A percentile compares a stretch with the other conserved stretches of the same genome.
phyloP scores from a whole-genome alignment of 2,797 vertebrate species.

The Acanthopagrus latus region DNA sequence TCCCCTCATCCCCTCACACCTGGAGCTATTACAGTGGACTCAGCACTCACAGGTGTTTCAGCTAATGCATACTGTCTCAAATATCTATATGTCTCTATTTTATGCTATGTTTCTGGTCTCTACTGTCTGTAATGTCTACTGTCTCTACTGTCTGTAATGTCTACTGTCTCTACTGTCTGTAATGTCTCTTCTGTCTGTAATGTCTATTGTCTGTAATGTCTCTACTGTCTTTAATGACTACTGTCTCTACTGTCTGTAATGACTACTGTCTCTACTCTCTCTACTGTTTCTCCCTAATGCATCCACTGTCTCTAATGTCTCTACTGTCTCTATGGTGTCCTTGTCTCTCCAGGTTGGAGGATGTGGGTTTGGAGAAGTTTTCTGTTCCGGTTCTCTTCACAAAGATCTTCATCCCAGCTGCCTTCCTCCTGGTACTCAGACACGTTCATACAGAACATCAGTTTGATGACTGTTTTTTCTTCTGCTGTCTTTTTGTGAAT shows the following conservation, averaged over 20 bases:
- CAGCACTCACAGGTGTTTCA: constrained; percentile 77
- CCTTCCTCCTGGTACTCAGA: constrained; percentile 89
- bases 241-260: too few species aligned
- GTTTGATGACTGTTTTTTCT: too few species aligned
- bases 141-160: background rate
- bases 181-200: background rate
- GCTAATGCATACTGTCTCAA: background rate
- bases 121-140: too few species aligned
- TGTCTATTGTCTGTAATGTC: too few species aligned
- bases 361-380: constrained; percentile 93
- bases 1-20: constrained; percentile 90
- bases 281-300: too few species aligned
- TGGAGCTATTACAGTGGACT: constrained; percentile 95
- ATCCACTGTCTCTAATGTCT: background rate
- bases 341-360: constrained; percentile 86
- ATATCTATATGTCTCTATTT: constrained; percentile 18
- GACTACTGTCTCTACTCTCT: too few species aligned
- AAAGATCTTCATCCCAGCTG: constrained; percentile 94
- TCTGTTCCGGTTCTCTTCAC: constrained; percentile 92
- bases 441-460: too few species aligned
- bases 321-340: background rate
- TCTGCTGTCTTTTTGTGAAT: background rate
- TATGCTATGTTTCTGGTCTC: too few species aligned
- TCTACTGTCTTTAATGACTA: too few species aligned
- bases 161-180: background rate